Conservation (phyloP, 2,113 vertebrate species). For the Dendrocopos noguchii region DNA sequence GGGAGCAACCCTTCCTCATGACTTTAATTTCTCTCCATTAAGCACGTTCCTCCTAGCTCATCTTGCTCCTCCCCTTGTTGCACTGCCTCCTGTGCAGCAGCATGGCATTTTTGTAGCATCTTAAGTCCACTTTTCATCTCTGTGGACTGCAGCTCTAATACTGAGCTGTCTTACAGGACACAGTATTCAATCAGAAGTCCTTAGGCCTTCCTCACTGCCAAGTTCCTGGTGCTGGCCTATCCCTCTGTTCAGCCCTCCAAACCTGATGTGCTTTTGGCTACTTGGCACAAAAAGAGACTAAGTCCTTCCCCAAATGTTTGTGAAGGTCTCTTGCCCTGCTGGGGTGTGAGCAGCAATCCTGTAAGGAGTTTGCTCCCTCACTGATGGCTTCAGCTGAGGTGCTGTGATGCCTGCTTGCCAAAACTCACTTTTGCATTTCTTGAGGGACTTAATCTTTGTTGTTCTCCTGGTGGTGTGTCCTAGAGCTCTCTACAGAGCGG, state of each 20-base stretch:
- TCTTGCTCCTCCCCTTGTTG: background rate
- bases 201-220: background rate
- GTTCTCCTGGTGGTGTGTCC: background rate
- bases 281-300: background rate
- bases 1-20: background rate
- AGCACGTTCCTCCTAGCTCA: background rate
- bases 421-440: background rate
- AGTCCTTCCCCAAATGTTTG: background rate
- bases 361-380: background rate
- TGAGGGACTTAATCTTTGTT: background rate
- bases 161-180: background rate
- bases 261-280: background rate
- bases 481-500: background rate
- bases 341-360: background rate
- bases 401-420: background rate
- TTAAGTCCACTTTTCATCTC: background rate
- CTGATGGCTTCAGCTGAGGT: background rate
- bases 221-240: background rate
- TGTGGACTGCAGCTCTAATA: background rate
- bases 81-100: background rate
- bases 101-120: background rate
- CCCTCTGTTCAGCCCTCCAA: background rate
- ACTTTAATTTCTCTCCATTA: background rate
- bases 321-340: background rate
- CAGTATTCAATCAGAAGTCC: background rate